A percentile compares a stretch with the other conserved stretches of the same genome.
These are phyloP conservation scores for Resseliella maxima DNA, from an alignment of 2,888 invertebrate genomes.

Conservation along the genomic window DNA sequence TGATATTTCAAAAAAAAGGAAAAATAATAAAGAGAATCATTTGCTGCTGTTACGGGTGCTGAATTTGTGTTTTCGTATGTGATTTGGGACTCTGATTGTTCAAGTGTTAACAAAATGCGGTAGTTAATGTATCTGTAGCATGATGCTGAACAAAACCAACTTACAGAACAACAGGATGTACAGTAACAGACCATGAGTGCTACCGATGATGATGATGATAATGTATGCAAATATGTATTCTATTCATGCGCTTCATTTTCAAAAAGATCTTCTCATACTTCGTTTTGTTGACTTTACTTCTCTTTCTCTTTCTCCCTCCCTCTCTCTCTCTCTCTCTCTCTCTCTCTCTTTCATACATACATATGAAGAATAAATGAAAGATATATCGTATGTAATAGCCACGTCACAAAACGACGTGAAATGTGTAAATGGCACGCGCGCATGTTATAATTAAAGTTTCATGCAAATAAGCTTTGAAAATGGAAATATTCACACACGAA, in stretches of 20 bases:
- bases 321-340: neutral
- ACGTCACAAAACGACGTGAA: conserved; percentile 24
- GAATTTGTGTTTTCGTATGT: conserved; percentile 10
- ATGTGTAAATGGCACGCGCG: conserved; percentile 53
- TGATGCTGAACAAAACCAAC: neutral
- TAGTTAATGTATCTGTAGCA: neutral
- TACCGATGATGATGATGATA: conserved; percentile 2
- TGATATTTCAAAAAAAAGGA: neutral
- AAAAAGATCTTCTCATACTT: conserved; percentile 31
- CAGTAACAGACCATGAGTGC: neutral
- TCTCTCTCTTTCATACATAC: neutral
- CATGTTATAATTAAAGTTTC: conserved; percentile 53
- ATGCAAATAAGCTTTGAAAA: conserved; percentile 53
- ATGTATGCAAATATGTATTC: conserved; percentile 46
- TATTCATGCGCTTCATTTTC: conserved; percentile 14
- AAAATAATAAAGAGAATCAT: neutral
- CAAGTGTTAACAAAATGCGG: conserved; percentile 44
- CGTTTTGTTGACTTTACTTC: no score
- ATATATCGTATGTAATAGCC: conserved; percentile 30
- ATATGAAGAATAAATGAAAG: neutral
- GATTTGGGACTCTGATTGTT: conserved; percentile 8
- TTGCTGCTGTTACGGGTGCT: neutral
- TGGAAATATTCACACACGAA: conserved; percentile 30
- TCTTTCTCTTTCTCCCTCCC: neutral
- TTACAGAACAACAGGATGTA: neutral